Base-by-base conservation (phyloP, 2,888 invertebrate genomes). In the Zelleria hepariella region DNA sequence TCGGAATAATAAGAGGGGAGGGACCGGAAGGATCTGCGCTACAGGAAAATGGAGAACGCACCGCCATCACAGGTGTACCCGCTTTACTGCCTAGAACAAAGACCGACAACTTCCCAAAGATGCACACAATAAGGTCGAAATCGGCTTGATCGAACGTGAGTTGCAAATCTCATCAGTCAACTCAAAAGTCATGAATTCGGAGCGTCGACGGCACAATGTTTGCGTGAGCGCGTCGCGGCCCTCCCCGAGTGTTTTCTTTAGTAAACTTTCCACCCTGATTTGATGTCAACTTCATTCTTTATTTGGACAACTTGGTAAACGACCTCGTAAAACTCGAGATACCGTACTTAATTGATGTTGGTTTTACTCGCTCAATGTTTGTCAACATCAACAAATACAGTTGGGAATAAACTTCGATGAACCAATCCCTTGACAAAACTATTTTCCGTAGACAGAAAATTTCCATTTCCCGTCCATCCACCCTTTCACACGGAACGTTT, bases 1-100 rank as follows among this genome's bases (percentile, higher is more conserved):
- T 69, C 69, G 73, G 74, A 74, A 80, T 82, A 81, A 82, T 78
- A 78, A 79, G 73, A 70, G 58, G 56, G 32, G 21, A 27, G 55
- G 55, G 32, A 18, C 53, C 55, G 55, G 55, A 55, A 55, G 27
- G 32, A 55, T 21, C 55, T 32, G 55, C 55, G 55, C 55, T 27
- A 18, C 20, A 55, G 8, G 32, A 32, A 55, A 55, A 27, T 32
- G 55, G 55, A 55, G 24, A n/a, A 24, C 24, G 53, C 55, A 21
- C 55, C 55, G 32, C 32, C 32, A 42, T 42, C 32, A 5, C 55
- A 55, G 55, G 55, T 55, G 55, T 55, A 32, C 32, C 55, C 53
- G 25, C 51, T 21, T 10, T 51, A 20, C 21, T 23, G 21, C 51
- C 51, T 23, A 20, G 23, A 51, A 21, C 51, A 49, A 49, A 49